Evolutionary conservation across 1,140 invertebrate genomes (phyloP).

Genomic region (Galendromus occidentalis): DNA sequence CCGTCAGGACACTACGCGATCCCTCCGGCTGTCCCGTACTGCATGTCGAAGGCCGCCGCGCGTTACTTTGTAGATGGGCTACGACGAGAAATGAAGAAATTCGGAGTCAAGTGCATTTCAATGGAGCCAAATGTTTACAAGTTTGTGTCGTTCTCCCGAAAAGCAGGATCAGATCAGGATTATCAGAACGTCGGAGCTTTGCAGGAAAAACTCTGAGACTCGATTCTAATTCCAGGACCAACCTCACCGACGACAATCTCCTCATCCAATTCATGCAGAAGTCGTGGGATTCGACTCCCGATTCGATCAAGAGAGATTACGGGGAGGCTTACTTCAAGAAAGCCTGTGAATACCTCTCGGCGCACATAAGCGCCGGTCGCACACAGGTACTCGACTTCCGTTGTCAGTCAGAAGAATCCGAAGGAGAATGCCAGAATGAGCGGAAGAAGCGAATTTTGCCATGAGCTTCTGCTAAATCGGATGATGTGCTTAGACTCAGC

Average conservation of each 20-base stretch:
- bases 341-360: neutral
- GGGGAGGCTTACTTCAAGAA: slow-evolving; percentile 1
- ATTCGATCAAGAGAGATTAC: neutral
- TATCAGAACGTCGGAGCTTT: neutral
- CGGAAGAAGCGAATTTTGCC: too few species aligned
- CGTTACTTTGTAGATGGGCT: slow-evolving; percentile 45
- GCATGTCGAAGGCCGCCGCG: slow-evolving; percentile 32
- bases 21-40: slow-evolving; percentile 30
- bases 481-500: too few species aligned
- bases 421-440: too few species aligned
- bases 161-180: neutral
- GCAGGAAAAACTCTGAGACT: neutral
- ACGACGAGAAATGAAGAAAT: slow-evolving; percentile 48
- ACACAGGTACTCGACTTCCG: too few species aligned
- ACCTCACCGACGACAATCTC: neutral
- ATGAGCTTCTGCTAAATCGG: too few species aligned
- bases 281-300: neutral
- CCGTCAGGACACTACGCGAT: slow-evolving; percentile 22
- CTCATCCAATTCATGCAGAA: neutral
- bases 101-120: slow-evolving; percentile 45
- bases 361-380: neutral
- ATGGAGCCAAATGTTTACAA: slow-evolving; percentile 40
- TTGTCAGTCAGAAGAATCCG: too few species aligned
- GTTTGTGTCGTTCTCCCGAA: neutral
- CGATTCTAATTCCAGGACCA: neutral